Evolutionary conservation across 2,888 invertebrate species (phyloP), one percentile per base, ranked within the genome.

Genomic region (Formica aserva): DNA sequence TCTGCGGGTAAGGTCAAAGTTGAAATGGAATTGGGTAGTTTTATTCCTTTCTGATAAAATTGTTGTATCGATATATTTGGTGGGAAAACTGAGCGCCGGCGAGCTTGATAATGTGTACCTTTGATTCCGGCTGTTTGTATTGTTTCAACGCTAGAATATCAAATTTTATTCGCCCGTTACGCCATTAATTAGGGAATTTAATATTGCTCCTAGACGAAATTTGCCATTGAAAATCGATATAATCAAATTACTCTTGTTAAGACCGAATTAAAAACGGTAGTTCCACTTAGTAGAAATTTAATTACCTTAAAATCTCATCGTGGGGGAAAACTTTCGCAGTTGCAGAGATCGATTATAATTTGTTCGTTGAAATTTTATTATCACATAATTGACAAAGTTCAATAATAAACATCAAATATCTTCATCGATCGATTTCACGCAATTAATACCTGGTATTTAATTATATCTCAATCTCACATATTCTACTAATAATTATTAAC

Each of bases 31-130:
- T 78, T 80, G 78, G 60, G 22, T 80, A 72, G 22, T 80, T 72
- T 45, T 60, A n/a, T 72, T 72, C 32, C 41, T 72, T 72, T 60
- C 78, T 45, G 45, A 80, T 80, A 78, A 52, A 52, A 72, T 62
- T 60, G 35, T 80, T 80, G 74, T 72, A 72, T 80, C 60, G 78
- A 80, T 80, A 80, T 80, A 72, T 80, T 45, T 80, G 41, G 57
- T 57, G 72, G 60, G 0, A 45, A 72, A 48, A 57, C 69, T 22
- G 41, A 71, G 32, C 45, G 3, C 9, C 2, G 29, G 6, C 11
- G 32, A 45, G 22, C 13, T 18, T 22, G 13, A 67, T 52, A 13
- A 38, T 38, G 41, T 55, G 41, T 72, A 11, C 1, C 57, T 60
- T 22, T 71, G 29, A 60, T 71, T 69, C 9, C 9, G 26, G 22